phyloP scores from a whole-genome alignment of 2,888 invertebrate species.

The Melieria omissa region DNA sequence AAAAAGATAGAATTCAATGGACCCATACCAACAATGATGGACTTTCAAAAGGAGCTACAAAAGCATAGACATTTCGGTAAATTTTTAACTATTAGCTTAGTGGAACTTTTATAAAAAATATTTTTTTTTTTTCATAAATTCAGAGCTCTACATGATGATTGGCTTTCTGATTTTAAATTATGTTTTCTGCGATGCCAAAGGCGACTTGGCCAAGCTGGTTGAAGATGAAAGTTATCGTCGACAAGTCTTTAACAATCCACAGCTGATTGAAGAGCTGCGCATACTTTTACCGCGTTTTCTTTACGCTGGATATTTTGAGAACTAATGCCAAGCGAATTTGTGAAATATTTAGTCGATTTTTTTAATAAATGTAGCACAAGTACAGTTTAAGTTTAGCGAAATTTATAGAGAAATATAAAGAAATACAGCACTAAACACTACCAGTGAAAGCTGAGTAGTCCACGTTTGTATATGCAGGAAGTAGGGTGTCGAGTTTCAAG shows the following conservation, averaged over 20 bases:
- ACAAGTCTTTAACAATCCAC: conserved; percentile 39
- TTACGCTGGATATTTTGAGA: conserved; percentile 47
- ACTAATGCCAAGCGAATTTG: not conserved
- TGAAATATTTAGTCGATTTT: no score
- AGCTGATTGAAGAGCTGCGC: conserved; percentile 36
- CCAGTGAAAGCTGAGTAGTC: no score
- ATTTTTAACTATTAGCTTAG: conserved; percentile 10
- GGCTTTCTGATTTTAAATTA: conserved; percentile 47
- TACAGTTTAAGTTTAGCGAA: no score
- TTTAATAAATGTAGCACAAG: no score
- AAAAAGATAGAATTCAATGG: conserved; percentile 47
- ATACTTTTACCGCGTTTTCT: conserved; percentile 40
- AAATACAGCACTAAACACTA: no score
- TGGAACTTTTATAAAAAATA: not conserved
- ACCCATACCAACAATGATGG: conserved; percentile 44
- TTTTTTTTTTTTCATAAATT: not conserved
- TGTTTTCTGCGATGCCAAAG: conserved; percentile 28
- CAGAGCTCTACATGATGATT: conserved; percentile 50
- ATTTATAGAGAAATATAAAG: no score
- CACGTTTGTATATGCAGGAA: no score
- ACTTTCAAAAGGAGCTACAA: conserved; percentile 45
- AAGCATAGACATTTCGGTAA: conserved; percentile 49
- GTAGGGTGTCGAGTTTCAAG: no score
- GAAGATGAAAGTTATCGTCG: conserved; percentile 2
- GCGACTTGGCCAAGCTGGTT: conserved; percentile 44